Base-by-base conservation (phyloP, 2,797 vertebrate species). In the Sebastes paucispinis region DNA sequence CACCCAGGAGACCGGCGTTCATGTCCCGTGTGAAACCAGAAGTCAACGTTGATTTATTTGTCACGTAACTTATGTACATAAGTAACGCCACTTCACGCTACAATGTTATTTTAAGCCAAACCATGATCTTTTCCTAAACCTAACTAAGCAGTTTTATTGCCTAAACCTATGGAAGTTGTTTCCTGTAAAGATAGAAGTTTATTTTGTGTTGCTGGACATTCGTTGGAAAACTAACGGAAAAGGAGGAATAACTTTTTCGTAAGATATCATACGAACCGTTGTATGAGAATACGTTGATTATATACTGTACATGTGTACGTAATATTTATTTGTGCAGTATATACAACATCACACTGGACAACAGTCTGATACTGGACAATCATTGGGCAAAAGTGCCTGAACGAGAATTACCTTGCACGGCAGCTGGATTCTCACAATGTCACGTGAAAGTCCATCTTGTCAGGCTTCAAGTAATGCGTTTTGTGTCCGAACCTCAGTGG, bases 211-310 rank as follows among this genome's bases (percentile, higher is more conserved):
- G 47, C 47, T 52, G 47, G 47, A n/a, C 18, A 52, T 52, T 52
- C 18, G 0, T n/a, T 20, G 0, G 47, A 52, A 52, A 4, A 52
- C 18, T n/a, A 52, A 20, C 18, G 8, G 0, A 52, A 0, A 4
- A 50, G 43, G 43, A 50, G 43, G 43, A 50, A 50, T 20, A 50
- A 50, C 43, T 50, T 50, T 50, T 50, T 50, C 18, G 7, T 50
- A 50, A 50, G 43, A 50, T 50, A 50, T 50, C 18, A 50, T 50
- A 47, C 16, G 3, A 18, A n/a, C 47, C 18, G 2, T 52, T 52
- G 47, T n/a, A 52, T 52, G 47, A n/a, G 4, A 4, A 52, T 20
- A 52, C 3, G 0, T 52, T 52, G 47, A 52, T 0, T 52, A 50
- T 50, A 50, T 50, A 47, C 8, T 20, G n/a, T 34, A 4, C 14